phyloP scores from a whole-genome alignment of 2,797 vertebrate species.

The Fundulus diaphanus region DNA sequence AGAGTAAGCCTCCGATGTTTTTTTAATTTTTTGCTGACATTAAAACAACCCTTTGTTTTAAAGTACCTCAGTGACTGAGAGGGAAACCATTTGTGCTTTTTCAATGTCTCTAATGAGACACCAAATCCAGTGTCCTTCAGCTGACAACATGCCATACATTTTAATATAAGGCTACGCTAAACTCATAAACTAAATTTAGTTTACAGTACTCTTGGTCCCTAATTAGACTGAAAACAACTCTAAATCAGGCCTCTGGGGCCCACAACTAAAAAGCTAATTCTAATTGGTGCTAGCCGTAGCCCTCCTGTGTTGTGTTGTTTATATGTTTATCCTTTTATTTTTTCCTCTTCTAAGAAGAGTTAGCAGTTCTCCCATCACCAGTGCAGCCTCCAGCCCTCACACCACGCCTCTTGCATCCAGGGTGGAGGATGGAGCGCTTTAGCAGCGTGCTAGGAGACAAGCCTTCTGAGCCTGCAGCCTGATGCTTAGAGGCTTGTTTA shows the following conservation, averaged over 20 bases:
- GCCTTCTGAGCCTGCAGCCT: conserved; percentile 50
- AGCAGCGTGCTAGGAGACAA: conserved; percentile 46
- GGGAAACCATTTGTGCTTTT: background rate
- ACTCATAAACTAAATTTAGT: conserved; percentile 11
- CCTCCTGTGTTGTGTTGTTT: conserved; percentile 31
- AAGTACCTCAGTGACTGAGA: background rate
- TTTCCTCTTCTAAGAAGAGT: conserved; percentile 29
- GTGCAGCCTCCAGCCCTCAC: conserved; percentile 20
- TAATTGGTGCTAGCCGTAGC: conserved; percentile 15
- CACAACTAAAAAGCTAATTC: conserved; percentile 9
- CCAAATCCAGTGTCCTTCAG: background rate
- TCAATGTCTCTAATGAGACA: background rate
- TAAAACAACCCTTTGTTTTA: background rate
- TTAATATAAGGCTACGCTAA: background rate
- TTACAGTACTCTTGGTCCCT: conserved; percentile 20
- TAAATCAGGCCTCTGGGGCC: conserved; percentile 22
- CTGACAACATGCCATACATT: background rate
- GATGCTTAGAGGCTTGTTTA: conserved; percentile 58
- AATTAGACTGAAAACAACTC: conserved; percentile 27
- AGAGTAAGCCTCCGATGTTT: conserved; percentile 84
- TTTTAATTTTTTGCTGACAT: conserved; percentile 2
- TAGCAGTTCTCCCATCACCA: conserved; percentile 22
- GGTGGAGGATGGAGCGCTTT: conserved; percentile 41
- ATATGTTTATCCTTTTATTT: conserved; percentile 27
- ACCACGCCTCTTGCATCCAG: conserved; percentile 23